Percentiles rank a stretch among this genome's conserved stretches.
These are phyloP conservation scores for Clavelina lepadiformis DNA, from an alignment of 23 tunicate genomes.

Conservation along the genomic window DNA sequence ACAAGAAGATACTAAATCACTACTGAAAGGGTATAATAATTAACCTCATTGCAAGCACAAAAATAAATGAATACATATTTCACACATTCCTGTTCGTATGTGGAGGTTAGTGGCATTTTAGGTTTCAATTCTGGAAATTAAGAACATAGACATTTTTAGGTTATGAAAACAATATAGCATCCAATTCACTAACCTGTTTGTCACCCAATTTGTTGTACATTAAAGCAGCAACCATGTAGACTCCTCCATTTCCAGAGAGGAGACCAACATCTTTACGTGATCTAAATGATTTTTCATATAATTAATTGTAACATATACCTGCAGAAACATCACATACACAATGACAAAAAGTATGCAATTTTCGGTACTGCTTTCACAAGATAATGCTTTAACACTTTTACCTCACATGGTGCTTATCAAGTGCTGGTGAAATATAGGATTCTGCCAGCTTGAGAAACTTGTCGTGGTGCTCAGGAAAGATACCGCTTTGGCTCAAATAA, in stretches of 20 bases:
- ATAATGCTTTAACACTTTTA: neutral
- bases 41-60: neutral
- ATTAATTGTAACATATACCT: too few relatives aligned
- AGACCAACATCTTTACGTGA: slow-evolving; percentile 19
- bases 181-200: neutral
- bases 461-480: slow-evolving; percentile 26
- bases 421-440: slow-evolving; percentile 18
- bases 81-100: neutral
- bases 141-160: too few relatives aligned
- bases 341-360: too few relatives aligned
- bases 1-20: neutral
- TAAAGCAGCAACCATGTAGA: slow-evolving; percentile 34
- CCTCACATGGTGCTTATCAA: slow-evolving; percentile 16
- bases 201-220: neutral
- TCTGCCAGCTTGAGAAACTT: slow-evolving; percentile 16
- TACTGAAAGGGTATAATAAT: neutral
- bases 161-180: neutral
- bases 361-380: neutral
- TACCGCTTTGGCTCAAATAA: slow-evolving; percentile 21
- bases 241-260: slow-evolving; percentile 30
- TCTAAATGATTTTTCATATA: neutral
- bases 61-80: too few relatives aligned
- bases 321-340: neutral
- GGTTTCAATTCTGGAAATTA: too few relatives aligned
- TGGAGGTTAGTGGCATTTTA: neutral